Percentiles rank a stretch among this genome's conserved stretches.
These are phyloP conservation scores for Latheticus oryzae DNA, from an alignment of 2,888 invertebrate species.

Conservation along the genomic window DNA sequence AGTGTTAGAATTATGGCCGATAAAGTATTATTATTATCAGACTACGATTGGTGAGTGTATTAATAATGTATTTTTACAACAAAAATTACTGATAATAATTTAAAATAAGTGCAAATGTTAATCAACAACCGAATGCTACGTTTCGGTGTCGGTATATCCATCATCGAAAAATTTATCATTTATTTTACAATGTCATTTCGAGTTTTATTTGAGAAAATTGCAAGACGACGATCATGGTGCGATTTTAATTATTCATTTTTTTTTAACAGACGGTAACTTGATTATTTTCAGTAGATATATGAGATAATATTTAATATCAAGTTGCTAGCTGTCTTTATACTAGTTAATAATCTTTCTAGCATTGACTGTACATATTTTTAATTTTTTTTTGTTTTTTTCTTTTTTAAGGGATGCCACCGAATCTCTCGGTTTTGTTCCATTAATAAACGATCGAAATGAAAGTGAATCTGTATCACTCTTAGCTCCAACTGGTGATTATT, in stretches of 20 bases:
- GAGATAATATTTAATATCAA: no score
- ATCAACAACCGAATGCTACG: conserved; percentile 18
- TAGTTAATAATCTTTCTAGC: no score
- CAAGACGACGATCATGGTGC: conserved; percentile 22
- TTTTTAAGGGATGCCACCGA: conserved; percentile 57
- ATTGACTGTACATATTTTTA: no score
- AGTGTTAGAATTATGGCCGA: conserved; percentile 44
- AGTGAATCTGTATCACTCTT: conserved; percentile 49
- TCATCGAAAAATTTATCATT: conserved; percentile 19
- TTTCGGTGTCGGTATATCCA: conserved; percentile 17
- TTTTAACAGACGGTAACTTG: not conserved
- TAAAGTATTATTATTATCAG: conserved; percentile 35
- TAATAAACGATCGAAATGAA: conserved; percentile 54
- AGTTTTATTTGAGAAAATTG: conserved; percentile 31
- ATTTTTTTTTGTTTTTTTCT: no score
- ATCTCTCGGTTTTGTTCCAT: conserved; percentile 60
- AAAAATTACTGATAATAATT: no score
- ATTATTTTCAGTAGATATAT: conserved; percentile 1
- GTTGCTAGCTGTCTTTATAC: no score
- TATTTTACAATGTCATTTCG: conserved; percentile 31
- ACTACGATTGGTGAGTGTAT: conserved; percentile 35
- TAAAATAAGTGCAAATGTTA: conserved; percentile 1
- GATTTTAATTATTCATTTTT: not conserved
- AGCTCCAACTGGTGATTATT: conserved; percentile 56
- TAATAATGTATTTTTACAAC: no score